phyloP scores from a whole-genome alignment of 2,888 invertebrate genomes.

The Oegoconia quadripuncta region DNA sequence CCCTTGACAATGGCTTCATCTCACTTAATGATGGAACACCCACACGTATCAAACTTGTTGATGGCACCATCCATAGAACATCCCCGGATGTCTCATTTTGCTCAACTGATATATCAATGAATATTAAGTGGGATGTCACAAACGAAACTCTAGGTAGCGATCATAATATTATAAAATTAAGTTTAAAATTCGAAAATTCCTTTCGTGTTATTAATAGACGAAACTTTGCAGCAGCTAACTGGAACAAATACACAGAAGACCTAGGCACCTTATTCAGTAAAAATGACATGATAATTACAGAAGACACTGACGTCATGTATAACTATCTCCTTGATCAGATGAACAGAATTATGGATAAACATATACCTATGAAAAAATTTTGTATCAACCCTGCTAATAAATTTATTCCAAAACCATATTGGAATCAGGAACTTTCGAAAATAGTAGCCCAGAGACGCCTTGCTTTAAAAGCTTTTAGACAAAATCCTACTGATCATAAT shows the following conservation, averaged over 20 bases:
- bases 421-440: slow-evolving; percentile 17
- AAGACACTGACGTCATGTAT: slow-evolving; percentile 11
- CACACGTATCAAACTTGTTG: slow-evolving; percentile 15
- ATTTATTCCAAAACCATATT: slow-evolving; percentile 19
- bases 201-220: background rate
- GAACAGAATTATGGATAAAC: no score
- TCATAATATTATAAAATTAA: slow-evolving; percentile 15
- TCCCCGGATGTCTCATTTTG: slow-evolving; percentile 17
- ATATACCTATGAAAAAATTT: slow-evolving; percentile 10
- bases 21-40: slow-evolving; percentile 12
- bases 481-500: slow-evolving; percentile 20
- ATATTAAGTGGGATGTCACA: slow-evolving; percentile 11
- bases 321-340: slow-evolving; percentile 1
- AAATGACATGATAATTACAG: slow-evolving; percentile 11
- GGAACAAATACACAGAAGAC: slow-evolving; percentile 3
- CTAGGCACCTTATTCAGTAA: background rate
- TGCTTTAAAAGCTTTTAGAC: slow-evolving; percentile 14
- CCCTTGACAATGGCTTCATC: slow-evolving; percentile 10
- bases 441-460: slow-evolving; percentile 17
- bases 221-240: slow-evolving; percentile 13
- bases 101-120: slow-evolving; percentile 13
- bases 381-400: background rate
- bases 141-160: slow-evolving; percentile 17
- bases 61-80: slow-evolving; percentile 8
- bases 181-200: no score